Conservation (phyloP, 2,113 vertebrate species). For the Meles meles region DNA sequence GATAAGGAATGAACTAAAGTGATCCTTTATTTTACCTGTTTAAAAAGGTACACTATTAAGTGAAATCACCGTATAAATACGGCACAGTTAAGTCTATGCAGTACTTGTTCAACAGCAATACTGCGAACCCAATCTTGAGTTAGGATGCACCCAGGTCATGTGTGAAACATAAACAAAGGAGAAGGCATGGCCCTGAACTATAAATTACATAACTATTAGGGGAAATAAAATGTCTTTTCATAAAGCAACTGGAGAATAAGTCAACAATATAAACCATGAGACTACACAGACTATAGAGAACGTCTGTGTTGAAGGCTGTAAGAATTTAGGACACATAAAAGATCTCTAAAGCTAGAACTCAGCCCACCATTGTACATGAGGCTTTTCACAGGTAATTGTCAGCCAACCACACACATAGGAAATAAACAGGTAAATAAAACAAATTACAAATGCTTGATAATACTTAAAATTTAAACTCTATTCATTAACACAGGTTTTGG, state of each 20-base stretch:
- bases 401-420: background rate
- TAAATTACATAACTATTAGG: background rate
- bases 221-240: conserved; percentile 25
- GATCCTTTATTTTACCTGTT: background rate
- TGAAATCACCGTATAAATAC: background rate
- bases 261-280: background rate
- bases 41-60: background rate
- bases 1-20: background rate
- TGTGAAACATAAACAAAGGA: background rate
- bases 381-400: background rate
- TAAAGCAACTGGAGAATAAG: background rate
- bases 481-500: background rate
- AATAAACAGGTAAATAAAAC: background rate
- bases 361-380: background rate
- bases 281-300: background rate
- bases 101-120: background rate
- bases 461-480: background rate
- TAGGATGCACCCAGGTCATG: background rate
- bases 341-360: background rate
- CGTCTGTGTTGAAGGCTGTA: background rate
- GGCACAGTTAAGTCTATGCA: background rate
- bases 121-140: background rate
- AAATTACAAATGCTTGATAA: conserved; percentile 17
- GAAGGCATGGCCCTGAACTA: background rate
- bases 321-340: background rate